Base-by-base conservation (phyloP, 1,140 invertebrate species). In the Drosophila erecta region DNA sequence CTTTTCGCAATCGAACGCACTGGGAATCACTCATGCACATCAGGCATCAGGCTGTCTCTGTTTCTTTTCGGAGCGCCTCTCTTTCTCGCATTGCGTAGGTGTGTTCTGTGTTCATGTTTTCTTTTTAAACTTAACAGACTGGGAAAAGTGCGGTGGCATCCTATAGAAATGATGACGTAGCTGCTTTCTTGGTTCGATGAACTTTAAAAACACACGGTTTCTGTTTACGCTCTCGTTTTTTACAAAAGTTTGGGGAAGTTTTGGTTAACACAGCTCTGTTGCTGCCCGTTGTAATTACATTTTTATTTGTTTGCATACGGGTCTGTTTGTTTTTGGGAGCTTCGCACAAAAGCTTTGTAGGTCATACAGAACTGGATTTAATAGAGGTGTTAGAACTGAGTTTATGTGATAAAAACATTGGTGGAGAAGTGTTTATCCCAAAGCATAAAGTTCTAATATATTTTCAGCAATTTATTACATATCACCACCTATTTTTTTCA, bases 11-110 rank as follows among this genome's bases (percentile, higher is more conserved):
- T 33, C 12, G 30, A 38, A 66, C 64, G 55, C 58, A 43, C 67
- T 59, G 58, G 43, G 59, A 86, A 76, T 81, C 81, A 76, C 61
- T 86, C 83, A 86, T 69, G 81, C 81, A 71, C 41, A 66, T 64
- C 65, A 64, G 41, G 56, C 41, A 66, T 64, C 65, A 64, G 41
- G 56, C 54, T 38, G 50, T 55, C 44, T 17, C 24, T 30, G 11
- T 57, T 11, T 35, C 30, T 7, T 17, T 10, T 27, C 5, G 35
- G 4, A 35, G 5, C 20, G n/a, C 40, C 20, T 43, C 30, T 43
- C 24, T 56, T 38, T 54, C 40, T 40, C 14, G 35, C 24, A 41
- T 33, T 50, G 72, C 33, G 75, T 71, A 71, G 73, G 74, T 87
- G 81, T 38, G 37, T n/a, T 57, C 2, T 30, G 40, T 61, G 67